Evolutionary conservation across 1,140 invertebrate genomes (phyloP), one percentile per base, ranked within the genome.

Genomic region (Drosophila neocordata): DNA sequence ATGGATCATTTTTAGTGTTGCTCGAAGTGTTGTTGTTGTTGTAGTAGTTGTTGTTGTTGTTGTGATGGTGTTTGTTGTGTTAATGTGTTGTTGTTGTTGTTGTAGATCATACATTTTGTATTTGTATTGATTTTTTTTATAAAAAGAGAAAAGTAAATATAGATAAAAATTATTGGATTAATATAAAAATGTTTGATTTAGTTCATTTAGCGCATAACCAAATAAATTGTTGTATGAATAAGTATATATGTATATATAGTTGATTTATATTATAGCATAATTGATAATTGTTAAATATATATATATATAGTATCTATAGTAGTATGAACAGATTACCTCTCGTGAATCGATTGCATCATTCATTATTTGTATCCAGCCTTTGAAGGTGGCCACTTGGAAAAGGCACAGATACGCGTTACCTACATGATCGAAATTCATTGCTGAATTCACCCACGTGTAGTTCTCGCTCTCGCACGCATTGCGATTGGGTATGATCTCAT

Each of bases 351-450:
- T 98, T 15, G 98, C 98, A 92, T 99, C 97, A 88, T 98, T 97
- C 98, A 99, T 99, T 66, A 99, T 99, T 92, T 96, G 96, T 87
- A 96, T 98, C 97, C 95, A 98, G 85, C 96, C 96, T 92, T 97
- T 97, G 93, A 99, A 99, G 55, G 98, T 99, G 51, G 98, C 98
- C 75, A 99, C 97, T 97, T 99, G 98, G 93, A 99, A 99, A 69
- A 99, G 94, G 91, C 97, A 98, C 76, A 99, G 93, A 92, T 99
- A 99, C 22, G 98, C 98, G 93, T 98, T 98, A 37, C 97, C 96
- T 8, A 99, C 98, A 92, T 99, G 97, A 92, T 99, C 98, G 92
- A 99, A 99, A 93, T 99, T 99, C 95, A 99, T 98, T 69, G 95
- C 95, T 37, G 97, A 98, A 93, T 99, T 99, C 92, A 96, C 95